phyloP scores from a whole-genome alignment of 64 coral and sea anemone genomes.

The Montipora foliosa region DNA sequence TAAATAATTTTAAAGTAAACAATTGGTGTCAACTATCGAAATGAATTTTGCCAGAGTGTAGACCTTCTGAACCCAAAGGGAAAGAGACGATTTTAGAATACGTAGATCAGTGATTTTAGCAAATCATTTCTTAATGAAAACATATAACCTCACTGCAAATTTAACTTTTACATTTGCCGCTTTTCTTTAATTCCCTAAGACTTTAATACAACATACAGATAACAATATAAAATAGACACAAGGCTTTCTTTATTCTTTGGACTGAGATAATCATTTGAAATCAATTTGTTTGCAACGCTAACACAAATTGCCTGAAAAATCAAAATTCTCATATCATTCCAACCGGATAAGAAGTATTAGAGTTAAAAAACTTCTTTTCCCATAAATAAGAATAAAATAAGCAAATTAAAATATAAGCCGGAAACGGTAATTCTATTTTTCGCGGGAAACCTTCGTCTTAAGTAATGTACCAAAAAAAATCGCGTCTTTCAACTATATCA shows the following conservation, averaged over 20 bases:
- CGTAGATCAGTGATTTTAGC: too few relatives aligned
- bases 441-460: not conserved
- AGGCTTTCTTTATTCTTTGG: not conserved
- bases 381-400: constrained; percentile 11
- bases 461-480: not conserved
- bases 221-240: not conserved
- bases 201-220: not conserved
- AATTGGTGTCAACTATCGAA: not conserved
- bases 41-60: not conserved
- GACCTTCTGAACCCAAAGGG: not conserved
- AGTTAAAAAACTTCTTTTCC: not conserved
- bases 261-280: not conserved
- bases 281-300: not conserved
- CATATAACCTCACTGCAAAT: too few relatives aligned
- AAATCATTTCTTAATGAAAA: too few relatives aligned
- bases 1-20: not conserved
- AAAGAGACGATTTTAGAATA: not conserved
- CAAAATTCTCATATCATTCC: not conserved
- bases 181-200: not conserved
- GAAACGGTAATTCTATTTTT: not conserved
- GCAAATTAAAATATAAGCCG: not conserved
- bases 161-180: too few relatives aligned
- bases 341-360: constrained; percentile 18
- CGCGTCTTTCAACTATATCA: too few relatives aligned
- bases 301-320: not conserved